phyloP scores from a whole-genome alignment of 1,140 invertebrate genomes.

The Aphis craccivora region DNA sequence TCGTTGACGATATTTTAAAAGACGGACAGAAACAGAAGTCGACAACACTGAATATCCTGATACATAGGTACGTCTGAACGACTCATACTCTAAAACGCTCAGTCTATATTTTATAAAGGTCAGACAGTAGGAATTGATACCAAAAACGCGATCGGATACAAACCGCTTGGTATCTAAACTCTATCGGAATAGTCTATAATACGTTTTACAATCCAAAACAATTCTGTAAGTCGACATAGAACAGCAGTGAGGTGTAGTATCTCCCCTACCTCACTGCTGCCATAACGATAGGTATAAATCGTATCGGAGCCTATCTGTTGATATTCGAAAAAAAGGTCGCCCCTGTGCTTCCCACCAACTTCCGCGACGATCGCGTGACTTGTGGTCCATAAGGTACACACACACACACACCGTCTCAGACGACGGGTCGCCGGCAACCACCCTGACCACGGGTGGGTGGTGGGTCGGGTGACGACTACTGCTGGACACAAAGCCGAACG shows the following conservation, averaged over 20 bases:
- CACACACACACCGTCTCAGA: background rate
- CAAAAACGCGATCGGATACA: background rate
- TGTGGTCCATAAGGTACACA: background rate
- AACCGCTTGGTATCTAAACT: too few relatives aligned
- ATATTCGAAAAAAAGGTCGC: background rate
- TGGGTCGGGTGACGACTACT: too few relatives aligned
- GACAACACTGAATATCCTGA: background rate
- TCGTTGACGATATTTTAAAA: background rate
- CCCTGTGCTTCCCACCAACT: background rate
- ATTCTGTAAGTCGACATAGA: too few relatives aligned
- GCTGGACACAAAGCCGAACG: background rate
- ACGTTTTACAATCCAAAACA: too few relatives aligned
- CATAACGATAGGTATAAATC: too few relatives aligned
- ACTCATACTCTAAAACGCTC: too few relatives aligned
- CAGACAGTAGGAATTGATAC: background rate
- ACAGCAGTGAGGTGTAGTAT: too few relatives aligned
- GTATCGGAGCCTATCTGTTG: background rate
- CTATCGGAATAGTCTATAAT: too few relatives aligned
- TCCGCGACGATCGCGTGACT: background rate
- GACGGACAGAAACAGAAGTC: background rate
- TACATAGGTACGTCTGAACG: background rate
- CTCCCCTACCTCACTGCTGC: too few relatives aligned
- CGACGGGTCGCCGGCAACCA: background rate
- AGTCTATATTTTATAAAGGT: background rate
- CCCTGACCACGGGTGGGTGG: too few relatives aligned